phyloP scores from a whole-genome alignment of 2,113 vertebrate species.

The Nycticebus coucang region DNA sequence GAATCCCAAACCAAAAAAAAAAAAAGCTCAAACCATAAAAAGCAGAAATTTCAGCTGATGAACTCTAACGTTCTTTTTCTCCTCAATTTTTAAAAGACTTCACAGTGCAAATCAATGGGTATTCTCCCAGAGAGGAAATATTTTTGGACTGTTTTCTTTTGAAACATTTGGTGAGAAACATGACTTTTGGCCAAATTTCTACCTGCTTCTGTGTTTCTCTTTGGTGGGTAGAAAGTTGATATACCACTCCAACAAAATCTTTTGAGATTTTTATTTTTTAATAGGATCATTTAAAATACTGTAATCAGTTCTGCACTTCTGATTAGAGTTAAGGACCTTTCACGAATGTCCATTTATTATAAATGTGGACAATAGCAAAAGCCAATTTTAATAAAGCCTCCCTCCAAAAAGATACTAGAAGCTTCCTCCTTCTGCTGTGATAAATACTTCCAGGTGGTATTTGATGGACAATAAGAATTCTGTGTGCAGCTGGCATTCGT shows the following conservation, averaged over 20 bases:
- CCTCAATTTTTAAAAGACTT: background rate
- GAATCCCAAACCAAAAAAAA: too few species aligned
- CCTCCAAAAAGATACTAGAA: constrained; percentile 62
- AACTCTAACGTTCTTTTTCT: background rate
- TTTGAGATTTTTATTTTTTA: constrained; percentile 57
- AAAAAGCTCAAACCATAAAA: background rate
- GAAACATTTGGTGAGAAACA: background rate
- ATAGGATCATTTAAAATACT: constrained; percentile 44
- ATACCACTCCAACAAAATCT: constrained; percentile 63
- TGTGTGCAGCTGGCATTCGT: constrained; percentile 72
- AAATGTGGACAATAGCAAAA: constrained; percentile 70
- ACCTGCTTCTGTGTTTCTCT: constrained; percentile 29
- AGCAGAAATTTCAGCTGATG: background rate
- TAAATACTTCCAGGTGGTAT: constrained; percentile 79
- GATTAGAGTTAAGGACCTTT: constrained; percentile 53
- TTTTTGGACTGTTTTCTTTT: constrained; percentile 31
- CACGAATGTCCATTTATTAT: constrained; percentile 29
- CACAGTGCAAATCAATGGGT: constrained; percentile 25
- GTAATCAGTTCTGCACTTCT: constrained; percentile 65
- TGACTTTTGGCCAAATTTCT: constrained; percentile 31
- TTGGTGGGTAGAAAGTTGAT: constrained; percentile 60
- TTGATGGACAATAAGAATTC: constrained; percentile 76
- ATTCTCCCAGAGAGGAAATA: constrained; percentile 56
- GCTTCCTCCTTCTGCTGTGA: constrained; percentile 72
- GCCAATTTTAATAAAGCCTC: constrained; percentile 76